Percentiles rank a stretch among this genome's conserved stretches.
phyloP scores from a whole-genome alignment of 2,888 invertebrate species.

The Orchesellides sinensis region DNA sequence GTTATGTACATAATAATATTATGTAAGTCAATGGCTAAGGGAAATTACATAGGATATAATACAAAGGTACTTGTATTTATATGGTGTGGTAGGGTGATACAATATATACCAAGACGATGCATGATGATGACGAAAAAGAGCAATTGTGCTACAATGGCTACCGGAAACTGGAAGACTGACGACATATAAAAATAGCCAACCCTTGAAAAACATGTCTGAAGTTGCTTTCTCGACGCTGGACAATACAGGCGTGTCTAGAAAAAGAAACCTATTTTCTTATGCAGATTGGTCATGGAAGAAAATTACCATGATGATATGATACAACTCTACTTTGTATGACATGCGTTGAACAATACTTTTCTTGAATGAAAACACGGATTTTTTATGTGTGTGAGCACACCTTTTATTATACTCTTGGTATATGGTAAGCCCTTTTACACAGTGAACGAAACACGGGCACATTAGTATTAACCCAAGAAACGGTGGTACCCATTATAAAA shows the following conservation, averaged over 20 bases:
- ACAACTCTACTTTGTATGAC: neutral
- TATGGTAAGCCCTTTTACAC: conserved; percentile 19
- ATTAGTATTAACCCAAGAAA: conserved; percentile 29
- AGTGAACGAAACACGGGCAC: neutral
- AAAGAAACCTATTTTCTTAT: conserved; percentile 43
- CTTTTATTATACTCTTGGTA: conserved; percentile 50
- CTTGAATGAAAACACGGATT: conserved; percentile 26
- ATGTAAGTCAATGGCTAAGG: conserved; percentile 52
- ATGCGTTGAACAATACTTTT: neutral
- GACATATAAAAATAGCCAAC: conserved; percentile 46
- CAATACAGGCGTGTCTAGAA: conserved; percentile 41
- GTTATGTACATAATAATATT: too few species aligned
- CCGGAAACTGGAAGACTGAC: conserved; percentile 65
- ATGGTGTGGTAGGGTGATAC: neutral
- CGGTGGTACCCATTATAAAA: neutral
- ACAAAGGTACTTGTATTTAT: neutral
- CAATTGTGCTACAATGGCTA: conserved; percentile 64
- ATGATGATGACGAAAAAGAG: conserved; percentile 45
- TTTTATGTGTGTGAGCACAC: conserved; percentile 34
- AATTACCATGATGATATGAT: conserved; percentile 25
- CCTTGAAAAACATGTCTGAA: conserved; percentile 31
- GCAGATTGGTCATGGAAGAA: conserved; percentile 43
- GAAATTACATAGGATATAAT: conserved; percentile 33
- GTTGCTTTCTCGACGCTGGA: conserved; percentile 2
- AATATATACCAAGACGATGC: conserved; percentile 22